A percentile compares a stretch with the other conserved stretches of the same genome.
Conservation (phyloP, 2,113 vertebrate genomes). For the Indicator indicator region DNA sequence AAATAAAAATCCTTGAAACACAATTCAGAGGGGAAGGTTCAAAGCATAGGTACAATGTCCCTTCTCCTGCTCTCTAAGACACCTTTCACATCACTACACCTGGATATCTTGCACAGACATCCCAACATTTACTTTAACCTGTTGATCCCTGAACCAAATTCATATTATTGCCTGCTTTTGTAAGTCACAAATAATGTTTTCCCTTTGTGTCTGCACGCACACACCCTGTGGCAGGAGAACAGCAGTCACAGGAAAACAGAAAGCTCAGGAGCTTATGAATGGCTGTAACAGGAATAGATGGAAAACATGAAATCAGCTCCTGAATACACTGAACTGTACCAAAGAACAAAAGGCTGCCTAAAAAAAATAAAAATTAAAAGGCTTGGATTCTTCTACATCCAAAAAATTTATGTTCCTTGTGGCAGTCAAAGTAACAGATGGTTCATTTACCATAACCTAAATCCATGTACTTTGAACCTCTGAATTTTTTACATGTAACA, state of each 20-base stretch:
- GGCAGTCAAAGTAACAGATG: background rate
- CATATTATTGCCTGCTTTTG: background rate
- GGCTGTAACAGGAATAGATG: background rate
- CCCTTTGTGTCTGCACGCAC: background rate
- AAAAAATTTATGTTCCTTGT: background rate
- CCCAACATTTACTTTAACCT: background rate
- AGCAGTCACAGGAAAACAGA: background rate
- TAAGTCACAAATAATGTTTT: background rate
- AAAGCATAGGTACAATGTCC: background rate
- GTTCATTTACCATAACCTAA: background rate
- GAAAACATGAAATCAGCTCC: slow-evolving; percentile 4
- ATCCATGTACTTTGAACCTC: background rate
- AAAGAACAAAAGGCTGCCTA: background rate
- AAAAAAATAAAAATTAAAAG: background rate
- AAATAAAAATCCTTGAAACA: slow-evolving; percentile 29
- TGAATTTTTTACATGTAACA: background rate
- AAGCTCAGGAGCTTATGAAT: background rate
- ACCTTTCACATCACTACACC: background rate
- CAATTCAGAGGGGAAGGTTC: background rate
- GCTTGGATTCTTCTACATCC: background rate
- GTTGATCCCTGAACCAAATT: background rate
- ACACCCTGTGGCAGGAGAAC: background rate
- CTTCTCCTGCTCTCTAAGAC: background rate
- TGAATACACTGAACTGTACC: background rate
- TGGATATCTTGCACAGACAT: background rate